Percentiles rank a stretch among this genome's conserved stretches.
Conservation (phyloP, 1,140 invertebrate species). For the Brachionus manjavacas region DNA sequence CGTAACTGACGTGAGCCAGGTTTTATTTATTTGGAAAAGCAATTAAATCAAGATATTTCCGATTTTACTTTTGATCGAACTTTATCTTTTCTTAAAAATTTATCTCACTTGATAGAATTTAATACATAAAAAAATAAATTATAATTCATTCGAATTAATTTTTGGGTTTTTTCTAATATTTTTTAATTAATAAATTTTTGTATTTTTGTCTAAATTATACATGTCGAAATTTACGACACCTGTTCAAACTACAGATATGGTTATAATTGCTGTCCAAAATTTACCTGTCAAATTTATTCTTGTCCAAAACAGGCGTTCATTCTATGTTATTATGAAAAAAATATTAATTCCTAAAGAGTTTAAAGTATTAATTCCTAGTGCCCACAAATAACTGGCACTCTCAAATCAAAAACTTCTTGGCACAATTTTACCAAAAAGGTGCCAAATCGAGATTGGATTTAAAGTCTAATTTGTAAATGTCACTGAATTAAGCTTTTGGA, state of each 20-base stretch:
- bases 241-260: not conserved
- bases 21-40: not conserved
- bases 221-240: not conserved
- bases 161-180: not conserved
- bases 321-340: no score
- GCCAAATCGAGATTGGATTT: no score
- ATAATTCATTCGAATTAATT: not conserved
- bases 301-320: no score
- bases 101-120: not conserved
- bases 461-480: no score
- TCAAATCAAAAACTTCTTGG: no score
- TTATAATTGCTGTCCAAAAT: not conserved
- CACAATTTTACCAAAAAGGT: no score
- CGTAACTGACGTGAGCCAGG: not conserved
- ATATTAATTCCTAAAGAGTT: no score
- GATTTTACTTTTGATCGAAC: not conserved
- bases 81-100: not conserved
- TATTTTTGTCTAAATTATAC: not conserved
- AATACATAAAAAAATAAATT: not conserved
- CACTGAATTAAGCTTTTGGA: no score
- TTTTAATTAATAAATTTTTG: not conserved
- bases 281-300: no score
- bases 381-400: no score
- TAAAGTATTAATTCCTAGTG: no score
- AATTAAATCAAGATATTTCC: not conserved